Evolutionary conservation across 2,888 invertebrate genomes (phyloP), one percentile per base, ranked within the genome.

Genomic region (Luperina testacea): DNA sequence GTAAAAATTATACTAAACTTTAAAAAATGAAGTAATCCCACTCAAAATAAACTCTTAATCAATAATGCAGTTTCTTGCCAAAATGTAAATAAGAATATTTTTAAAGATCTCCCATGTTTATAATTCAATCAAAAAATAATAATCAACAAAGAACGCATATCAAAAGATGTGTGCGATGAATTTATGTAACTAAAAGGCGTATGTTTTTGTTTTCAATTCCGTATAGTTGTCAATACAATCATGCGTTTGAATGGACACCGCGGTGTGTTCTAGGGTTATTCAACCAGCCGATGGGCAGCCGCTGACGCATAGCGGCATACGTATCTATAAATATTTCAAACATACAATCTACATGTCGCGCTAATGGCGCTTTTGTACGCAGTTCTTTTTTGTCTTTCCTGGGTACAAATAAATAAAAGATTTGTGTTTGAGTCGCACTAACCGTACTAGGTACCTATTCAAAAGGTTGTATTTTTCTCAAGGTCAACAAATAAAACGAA

Each of bases 181-280:
- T 80, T 85, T 77, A 82, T 79, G 74, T 79, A 85, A 81, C 27
- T 15, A 45, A 80, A 73, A 27, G 42, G 24, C 65, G 51, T 53
- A 76, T 78, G 71, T 82, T 75, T 77, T 76, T 85, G 72, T 81
- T 84, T 74, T 84, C 20, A 78, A 65, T 85, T 78, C 27, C 67
- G 67, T 69, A 77, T 83, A 86, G 85, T 89, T 90, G 82, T 88
- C 84, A 87, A 53, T 81, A 87, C 75, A 83, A 68, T 77, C 65
- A 42, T 72, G 70, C 48, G 67, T 76, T 81, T 79, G 78, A 74
- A 59, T 81, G 80, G 71, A 80, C 84, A 82, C 81, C 79, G 80
- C 87, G 81, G 81, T 90, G 87, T 90, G 87, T 88, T 87, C 89
- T 92, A 91, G 91, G 94, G 94, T 94, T 95, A 94, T 95, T 95